Conservation (phyloP, 2,888 invertebrate genomes). For the Hedychridium roseum region DNA sequence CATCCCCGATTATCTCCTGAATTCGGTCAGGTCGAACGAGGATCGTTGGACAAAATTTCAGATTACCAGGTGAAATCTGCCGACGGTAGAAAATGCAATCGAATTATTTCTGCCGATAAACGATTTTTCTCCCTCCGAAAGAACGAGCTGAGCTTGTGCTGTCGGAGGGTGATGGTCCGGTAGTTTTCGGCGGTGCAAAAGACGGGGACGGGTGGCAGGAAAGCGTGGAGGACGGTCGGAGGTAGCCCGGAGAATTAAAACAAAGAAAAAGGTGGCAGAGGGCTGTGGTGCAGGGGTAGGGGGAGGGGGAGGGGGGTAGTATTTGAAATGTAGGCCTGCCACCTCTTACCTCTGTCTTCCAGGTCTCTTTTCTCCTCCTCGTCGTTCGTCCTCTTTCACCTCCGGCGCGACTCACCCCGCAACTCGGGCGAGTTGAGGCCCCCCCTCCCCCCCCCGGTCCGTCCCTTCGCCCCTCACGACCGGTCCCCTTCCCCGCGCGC, state of each 20-base stretch:
- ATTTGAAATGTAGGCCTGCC: conserved; percentile 44
- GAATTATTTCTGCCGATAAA: no score
- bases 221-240: no score
- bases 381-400: conserved; percentile 31
- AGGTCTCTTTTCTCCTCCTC: conserved; percentile 15
- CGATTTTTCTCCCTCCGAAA: no score
- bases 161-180: no score
- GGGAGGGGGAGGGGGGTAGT: conserved; percentile 25
- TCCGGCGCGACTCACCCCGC: conserved; percentile 22
- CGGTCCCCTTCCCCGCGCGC: conserved; percentile 37
- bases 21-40: no score
- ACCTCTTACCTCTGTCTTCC: conserved; percentile 20
- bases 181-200: not conserved
- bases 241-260: conserved; percentile 5
- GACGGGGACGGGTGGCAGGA: not conserved
- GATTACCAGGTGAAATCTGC: no score
- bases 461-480: conserved; percentile 3
- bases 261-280: conserved; percentile 5
- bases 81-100: no score
- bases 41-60: no score
- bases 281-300: conserved; percentile 10
- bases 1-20: no score
- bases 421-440: conserved; percentile 16
- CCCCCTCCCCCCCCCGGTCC: conserved; percentile 13
- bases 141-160: no score